These are phyloP conservation scores for Menidia menidia DNA, from an alignment of 2,797 vertebrate genomes.

Conservation along the genomic window DNA sequence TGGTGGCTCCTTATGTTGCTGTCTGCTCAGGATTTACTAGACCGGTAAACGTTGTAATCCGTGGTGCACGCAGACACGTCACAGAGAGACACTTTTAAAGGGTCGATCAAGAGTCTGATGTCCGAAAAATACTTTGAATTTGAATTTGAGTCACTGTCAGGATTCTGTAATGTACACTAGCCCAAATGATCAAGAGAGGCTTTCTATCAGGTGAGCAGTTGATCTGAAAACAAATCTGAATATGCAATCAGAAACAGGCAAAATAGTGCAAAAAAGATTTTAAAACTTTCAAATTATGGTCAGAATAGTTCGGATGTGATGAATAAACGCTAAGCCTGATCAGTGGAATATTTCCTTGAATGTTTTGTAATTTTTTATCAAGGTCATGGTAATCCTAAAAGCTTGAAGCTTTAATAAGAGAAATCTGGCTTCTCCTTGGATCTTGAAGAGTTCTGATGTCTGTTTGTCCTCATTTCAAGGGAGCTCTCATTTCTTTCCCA, in stretches of 20 bases:
- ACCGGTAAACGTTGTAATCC: conserved; percentile 68
- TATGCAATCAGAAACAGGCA: conserved; percentile 17
- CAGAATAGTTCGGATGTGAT: not conserved
- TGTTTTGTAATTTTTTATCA: too few species aligned
- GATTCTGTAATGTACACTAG: not conserved
- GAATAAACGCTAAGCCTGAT: too few species aligned
- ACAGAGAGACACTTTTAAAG: not conserved
- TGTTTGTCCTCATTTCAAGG: not conserved
- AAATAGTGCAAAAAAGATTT: conserved; percentile 14
- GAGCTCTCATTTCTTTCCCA: not conserved
- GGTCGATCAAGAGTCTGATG: not conserved
- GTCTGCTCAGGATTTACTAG: conserved; percentile 65
- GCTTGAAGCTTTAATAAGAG: too few species aligned
- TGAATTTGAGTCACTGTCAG: not conserved
- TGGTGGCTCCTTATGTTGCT: conserved; percentile 60
- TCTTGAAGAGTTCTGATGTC: too few species aligned
- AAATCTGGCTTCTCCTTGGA: too few species aligned
- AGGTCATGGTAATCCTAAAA: too few species aligned
- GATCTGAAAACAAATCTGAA: conserved; percentile 26
- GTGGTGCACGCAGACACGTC: conserved; percentile 26
- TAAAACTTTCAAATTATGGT: not conserved
- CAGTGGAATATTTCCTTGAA: not conserved
- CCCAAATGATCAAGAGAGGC: conserved; percentile 1
- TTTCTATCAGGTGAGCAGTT: not conserved
- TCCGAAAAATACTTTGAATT: conserved; percentile 7